phyloP scores from a whole-genome alignment of 2,888 invertebrate species.

The Agrochola circellaris region DNA sequence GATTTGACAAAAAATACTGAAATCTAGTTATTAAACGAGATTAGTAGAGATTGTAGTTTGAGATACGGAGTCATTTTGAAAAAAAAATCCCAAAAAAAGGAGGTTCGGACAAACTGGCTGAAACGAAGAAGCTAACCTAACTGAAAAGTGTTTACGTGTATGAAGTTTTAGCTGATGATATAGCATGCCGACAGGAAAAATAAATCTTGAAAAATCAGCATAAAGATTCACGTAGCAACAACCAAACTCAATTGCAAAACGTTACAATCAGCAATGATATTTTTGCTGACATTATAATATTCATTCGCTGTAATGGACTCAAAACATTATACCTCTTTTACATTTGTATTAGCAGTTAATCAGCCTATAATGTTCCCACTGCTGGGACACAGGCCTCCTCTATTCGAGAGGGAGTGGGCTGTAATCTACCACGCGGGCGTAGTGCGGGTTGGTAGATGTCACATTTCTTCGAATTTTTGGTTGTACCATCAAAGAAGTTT shows the following conservation, averaged over 20 bases:
- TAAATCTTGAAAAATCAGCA: constrained; percentile 1
- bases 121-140: not conserved
- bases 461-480: too few species aligned
- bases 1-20: too few species aligned
- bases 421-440: too few species aligned
- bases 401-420: too few species aligned
- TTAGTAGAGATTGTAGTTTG: too few species aligned
- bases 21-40: too few species aligned
- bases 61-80: too few species aligned
- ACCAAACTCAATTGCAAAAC: constrained; percentile 21
- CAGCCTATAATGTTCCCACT: too few species aligned
- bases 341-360: not conserved
- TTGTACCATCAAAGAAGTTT: too few species aligned
- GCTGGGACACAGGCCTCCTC: too few species aligned
- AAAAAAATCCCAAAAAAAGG: not conserved
- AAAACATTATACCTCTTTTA: constrained; percentile 1
- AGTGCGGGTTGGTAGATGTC: too few species aligned
- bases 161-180: not conserved
- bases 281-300: constrained; percentile 21
- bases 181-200: not conserved
- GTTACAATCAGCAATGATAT: not conserved
- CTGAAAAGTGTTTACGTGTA: not conserved
- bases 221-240: constrained; percentile 7
- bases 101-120: not conserved
- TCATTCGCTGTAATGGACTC: not conserved